phyloP scores from a whole-genome alignment of 2,113 vertebrate genomes.

The Chloropsis cyanopogon region DNA sequence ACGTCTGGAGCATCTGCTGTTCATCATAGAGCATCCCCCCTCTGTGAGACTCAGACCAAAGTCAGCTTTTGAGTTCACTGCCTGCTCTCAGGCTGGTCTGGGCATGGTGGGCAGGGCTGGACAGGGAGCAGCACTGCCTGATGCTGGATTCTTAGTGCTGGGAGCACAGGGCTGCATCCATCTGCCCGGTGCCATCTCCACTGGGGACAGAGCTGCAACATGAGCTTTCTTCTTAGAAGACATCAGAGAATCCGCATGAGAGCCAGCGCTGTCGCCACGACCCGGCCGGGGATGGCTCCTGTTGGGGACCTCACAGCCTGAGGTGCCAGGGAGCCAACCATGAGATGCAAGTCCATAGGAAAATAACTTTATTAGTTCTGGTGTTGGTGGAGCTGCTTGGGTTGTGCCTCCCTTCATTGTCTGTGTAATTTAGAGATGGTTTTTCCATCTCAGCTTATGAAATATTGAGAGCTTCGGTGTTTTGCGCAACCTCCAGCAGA shows the following conservation, averaged over 20 bases:
- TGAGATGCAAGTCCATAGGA: not conserved
- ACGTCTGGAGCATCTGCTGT: not conserved
- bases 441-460: slow-evolving; percentile 43
- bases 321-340: not conserved
- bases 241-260: slow-evolving; percentile 15
- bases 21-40: not conserved
- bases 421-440: not conserved
- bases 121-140: not conserved
- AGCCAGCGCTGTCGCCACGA: fast-evolving
- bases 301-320: not conserved
- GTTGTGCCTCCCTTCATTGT: not conserved
- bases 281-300: fast-evolving
- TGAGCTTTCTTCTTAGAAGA: not conserved
- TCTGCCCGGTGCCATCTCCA: not conserved
- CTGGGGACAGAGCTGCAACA: not conserved
- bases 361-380: slow-evolving; percentile 3
- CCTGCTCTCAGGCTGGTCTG: not conserved
- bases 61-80: not conserved
- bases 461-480: not conserved
- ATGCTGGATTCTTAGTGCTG: not conserved
- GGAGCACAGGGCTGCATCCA: not conserved
- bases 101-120: not conserved
- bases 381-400: not conserved
- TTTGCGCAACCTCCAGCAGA: slow-evolving; percentile 2
- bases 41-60: not conserved